phyloP scores from a whole-genome alignment of 2,113 vertebrate species.

The Callionymus lyra region DNA sequence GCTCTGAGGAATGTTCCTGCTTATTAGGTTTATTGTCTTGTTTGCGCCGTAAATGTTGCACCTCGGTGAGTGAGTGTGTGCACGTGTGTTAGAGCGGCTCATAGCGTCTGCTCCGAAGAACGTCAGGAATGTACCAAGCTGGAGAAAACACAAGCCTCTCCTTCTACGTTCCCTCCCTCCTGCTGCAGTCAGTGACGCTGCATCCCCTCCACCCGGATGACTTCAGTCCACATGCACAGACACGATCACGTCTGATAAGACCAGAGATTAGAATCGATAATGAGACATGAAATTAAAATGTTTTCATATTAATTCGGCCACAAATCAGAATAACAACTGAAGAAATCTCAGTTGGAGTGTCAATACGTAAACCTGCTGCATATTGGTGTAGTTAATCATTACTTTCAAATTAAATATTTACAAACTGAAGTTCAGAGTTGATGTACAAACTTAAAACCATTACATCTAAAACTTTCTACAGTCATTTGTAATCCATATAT shows the following conservation, averaged over 20 bases:
- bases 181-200: slow-evolving; percentile 9
- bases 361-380: too few relatives aligned
- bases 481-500: too few relatives aligned
- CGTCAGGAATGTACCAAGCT: slow-evolving; percentile 59
- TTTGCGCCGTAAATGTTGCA: slow-evolving; percentile 8
- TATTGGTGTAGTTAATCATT: too few relatives aligned
- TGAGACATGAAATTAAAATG: too few relatives aligned
- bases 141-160: slow-evolving; percentile 32
- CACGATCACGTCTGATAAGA: slow-evolving; percentile 27
- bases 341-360: too few relatives aligned
- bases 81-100: slow-evolving; percentile 11
- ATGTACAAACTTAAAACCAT: too few relatives aligned
- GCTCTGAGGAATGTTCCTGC: slow-evolving; percentile 42
- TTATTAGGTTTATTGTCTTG: slow-evolving; percentile 45
- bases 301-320: too few relatives aligned
- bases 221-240: slow-evolving; percentile 34
- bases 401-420: too few relatives aligned
- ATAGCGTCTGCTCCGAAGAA: slow-evolving; percentile 45
- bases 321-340: too few relatives aligned
- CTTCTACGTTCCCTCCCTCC: slow-evolving; percentile 1
- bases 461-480: too few relatives aligned
- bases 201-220: slow-evolving; percentile 15
- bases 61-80: not conserved
- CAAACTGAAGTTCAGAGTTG: too few relatives aligned
- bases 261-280: slow-evolving; percentile 22